phyloP scores from a whole-genome alignment of 2,113 vertebrate species.

The Atherinomorus stipes region DNA sequence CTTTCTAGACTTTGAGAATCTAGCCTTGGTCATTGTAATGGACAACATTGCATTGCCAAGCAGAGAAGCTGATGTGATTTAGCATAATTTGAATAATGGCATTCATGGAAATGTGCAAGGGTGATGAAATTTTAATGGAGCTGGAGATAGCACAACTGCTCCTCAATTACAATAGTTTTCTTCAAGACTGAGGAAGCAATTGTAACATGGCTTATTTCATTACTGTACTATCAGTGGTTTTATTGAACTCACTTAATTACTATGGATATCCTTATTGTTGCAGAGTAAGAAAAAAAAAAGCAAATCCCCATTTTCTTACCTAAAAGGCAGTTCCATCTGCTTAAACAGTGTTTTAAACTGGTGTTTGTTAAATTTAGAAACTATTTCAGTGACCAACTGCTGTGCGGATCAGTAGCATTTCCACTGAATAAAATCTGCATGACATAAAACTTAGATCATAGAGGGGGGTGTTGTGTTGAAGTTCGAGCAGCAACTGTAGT shows the following conservation, averaged over 20 bases:
- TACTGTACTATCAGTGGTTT: slow-evolving; percentile 68
- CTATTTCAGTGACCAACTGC: slow-evolving; percentile 32
- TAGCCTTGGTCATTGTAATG: slow-evolving; percentile 77
- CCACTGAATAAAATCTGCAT: slow-evolving; percentile 35
- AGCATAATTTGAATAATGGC: slow-evolving; percentile 86
- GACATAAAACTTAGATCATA: slow-evolving; percentile 7
- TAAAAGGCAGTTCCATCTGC: slow-evolving; percentile 24
- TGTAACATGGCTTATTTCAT: slow-evolving; percentile 68
- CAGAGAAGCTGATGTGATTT: slow-evolving; percentile 83
- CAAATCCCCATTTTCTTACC: slow-evolving; percentile 15
- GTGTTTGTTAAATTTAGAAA: slow-evolving; percentile 52
- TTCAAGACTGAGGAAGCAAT: slow-evolving; percentile 48
- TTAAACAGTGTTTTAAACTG: background rate
- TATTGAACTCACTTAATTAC: slow-evolving; percentile 63
- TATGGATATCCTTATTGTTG: slow-evolving; percentile 57
- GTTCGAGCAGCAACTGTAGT: background rate
- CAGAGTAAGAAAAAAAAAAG: slow-evolving; percentile 33
- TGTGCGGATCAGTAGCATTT: slow-evolving; percentile 50
- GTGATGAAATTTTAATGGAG: slow-evolving; percentile 83
- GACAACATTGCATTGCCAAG: slow-evolving; percentile 77
- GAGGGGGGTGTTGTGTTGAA: slow-evolving; percentile 36
- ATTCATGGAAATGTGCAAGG: slow-evolving; percentile 83
- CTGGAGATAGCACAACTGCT: slow-evolving; percentile 77
- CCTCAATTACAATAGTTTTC: slow-evolving; percentile 74
- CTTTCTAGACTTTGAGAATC: slow-evolving; percentile 69